A percentile compares a stretch with the other conserved stretches of the same genome.
These are phyloP conservation scores for Patella depressa DNA, from an alignment of 2,888 invertebrate species.

Conservation along the genomic window DNA sequence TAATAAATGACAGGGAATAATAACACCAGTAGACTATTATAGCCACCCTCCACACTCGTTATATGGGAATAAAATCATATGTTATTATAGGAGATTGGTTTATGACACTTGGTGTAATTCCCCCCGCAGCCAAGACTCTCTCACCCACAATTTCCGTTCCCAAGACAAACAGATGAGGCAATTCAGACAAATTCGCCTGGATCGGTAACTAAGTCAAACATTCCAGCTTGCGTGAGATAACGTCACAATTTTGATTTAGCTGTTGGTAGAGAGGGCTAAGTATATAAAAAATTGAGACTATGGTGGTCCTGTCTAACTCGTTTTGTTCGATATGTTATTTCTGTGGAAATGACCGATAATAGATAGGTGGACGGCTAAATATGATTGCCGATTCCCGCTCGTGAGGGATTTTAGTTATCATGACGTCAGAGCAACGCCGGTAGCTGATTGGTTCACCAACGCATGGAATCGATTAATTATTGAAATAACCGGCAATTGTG, in stretches of 20 bases:
- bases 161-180: background rate
- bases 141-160: background rate
- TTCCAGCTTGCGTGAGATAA: too few relatives aligned
- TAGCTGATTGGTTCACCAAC: background rate
- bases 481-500: conserved; percentile 8
- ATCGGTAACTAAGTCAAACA: too few relatives aligned
- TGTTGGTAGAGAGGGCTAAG: too few relatives aligned
- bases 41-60: background rate
- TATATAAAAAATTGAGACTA: too few relatives aligned
- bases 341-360: too few relatives aligned
- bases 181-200: too few relatives aligned
- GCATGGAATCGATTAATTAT: conserved; percentile 13
- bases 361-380: too few relatives aligned
- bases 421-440: background rate
- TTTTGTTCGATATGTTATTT: too few relatives aligned
- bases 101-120: background rate
- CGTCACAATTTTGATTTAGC: too few relatives aligned
- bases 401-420: background rate
- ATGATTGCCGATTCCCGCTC: too few relatives aligned
- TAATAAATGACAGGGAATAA: conserved; percentile 7
- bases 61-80: conserved; percentile 12
- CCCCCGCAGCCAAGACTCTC: conserved; percentile 1
- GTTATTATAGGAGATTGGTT: conserved; percentile 10
- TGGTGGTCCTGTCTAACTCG: too few relatives aligned
- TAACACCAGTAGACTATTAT: conserved; percentile 3